Percentiles rank a stretch among this genome's conserved stretches.
Evolutionary conservation across 2,113 vertebrate species (phyloP).

Genomic region (Antechinus flavipes): DNA sequence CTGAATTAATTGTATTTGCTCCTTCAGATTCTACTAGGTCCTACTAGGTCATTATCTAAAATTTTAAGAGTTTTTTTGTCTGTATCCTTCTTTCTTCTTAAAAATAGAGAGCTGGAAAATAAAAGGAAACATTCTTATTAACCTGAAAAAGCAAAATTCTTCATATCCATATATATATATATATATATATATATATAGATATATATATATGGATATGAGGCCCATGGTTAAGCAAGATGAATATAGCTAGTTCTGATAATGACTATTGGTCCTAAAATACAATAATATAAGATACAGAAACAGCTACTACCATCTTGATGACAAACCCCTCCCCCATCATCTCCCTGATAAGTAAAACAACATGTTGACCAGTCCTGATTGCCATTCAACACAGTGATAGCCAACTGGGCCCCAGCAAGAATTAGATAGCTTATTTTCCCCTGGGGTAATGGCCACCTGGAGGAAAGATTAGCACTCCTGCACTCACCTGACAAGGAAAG

Average conservation of each 20-base stretch:
- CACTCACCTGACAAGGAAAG: neutral
- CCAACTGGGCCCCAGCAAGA: neutral
- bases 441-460: neutral
- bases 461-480: neutral
- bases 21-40: neutral
- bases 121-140: neutral
- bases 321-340: neutral
- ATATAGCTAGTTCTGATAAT: neutral
- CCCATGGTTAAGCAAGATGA: neutral
- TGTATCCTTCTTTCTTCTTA: neutral
- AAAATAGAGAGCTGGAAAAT: neutral
- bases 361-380: neutral
- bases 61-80: neutral
- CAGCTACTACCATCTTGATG: neutral
- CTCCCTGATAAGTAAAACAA: neutral
- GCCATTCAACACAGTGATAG: neutral
- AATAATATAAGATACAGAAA: neutral
- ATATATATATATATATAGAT: no score
- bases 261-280: neutral
- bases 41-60: neutral
- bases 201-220: neutral
- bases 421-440: neutral
- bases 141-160: neutral
- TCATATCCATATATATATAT: neutral
- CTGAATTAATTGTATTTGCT: neutral